Conservation (phyloP, 2,888 invertebrate genomes). For the Caradrina clavipalpis region DNA sequence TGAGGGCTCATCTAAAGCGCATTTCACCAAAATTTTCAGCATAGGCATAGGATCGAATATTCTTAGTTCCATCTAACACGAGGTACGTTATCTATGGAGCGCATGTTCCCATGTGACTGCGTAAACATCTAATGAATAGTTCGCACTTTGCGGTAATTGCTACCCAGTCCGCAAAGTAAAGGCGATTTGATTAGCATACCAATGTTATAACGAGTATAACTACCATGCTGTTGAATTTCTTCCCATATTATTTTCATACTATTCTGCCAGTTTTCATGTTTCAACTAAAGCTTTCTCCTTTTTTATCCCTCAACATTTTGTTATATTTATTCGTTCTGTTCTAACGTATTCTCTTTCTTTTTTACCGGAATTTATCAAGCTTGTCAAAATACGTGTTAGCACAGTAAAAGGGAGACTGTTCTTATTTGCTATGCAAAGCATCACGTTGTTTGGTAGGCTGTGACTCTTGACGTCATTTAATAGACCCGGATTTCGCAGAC, state of each 20-base stretch:
- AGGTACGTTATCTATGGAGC: not conserved
- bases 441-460: constrained; percentile 25
- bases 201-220: constrained; percentile 6
- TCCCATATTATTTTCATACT: not conserved
- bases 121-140: constrained; percentile 45
- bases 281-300: too few relatives aligned
- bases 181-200: constrained; percentile 30
- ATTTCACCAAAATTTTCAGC: too few relatives aligned
- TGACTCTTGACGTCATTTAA: constrained; percentile 53
- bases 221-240: constrained; percentile 12
- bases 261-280: too few relatives aligned
- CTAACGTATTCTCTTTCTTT: not conserved
- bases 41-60: not conserved
- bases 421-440: constrained; percentile 49
- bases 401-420: constrained; percentile 27
- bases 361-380: not conserved
- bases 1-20: too few relatives aligned
- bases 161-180: constrained; percentile 30
- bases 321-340: not conserved
- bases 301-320: too few relatives aligned
- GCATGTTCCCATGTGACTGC: constrained; percentile 13
- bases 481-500: constrained; percentile 59
- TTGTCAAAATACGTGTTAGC: constrained; percentile 6
- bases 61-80: not conserved
- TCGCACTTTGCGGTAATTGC: constrained; percentile 41